Percentiles rank a stretch among this genome's conserved stretches.
Conservation (phyloP, 1,140 invertebrate species). For the Scylla paramamosain region DNA sequence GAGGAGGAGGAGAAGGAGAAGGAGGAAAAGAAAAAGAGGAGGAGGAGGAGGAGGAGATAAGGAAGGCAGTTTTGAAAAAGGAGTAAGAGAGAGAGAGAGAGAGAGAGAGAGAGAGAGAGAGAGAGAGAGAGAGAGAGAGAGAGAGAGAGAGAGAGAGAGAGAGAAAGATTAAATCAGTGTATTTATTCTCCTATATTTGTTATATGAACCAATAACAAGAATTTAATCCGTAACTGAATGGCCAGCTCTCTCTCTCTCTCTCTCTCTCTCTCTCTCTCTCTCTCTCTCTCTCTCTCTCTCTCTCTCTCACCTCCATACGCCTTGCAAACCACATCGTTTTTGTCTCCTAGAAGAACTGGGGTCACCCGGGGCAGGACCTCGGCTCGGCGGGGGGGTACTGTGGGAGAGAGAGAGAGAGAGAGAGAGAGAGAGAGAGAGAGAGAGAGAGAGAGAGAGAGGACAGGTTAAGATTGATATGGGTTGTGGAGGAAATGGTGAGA, state of each 20-base stretch:
- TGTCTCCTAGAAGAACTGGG: slow-evolving; percentile 48
- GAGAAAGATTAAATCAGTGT: not conserved
- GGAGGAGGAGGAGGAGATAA: not conserved
- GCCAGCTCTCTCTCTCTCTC: too few relatives aligned
- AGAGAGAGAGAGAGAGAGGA: slow-evolving; percentile 39
- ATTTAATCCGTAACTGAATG: too few relatives aligned
- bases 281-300: slow-evolving; percentile 31
- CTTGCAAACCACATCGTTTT: slow-evolving; percentile 62
- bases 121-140: not conserved
- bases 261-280: not conserved
- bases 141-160: not conserved
- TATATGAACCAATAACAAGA: too few relatives aligned
- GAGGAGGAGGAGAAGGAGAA: not conserved
- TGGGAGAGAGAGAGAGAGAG: slow-evolving; percentile 35
- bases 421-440: slow-evolving; percentile 41
- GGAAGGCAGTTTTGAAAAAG: not conserved
- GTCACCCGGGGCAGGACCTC: slow-evolving; percentile 29
- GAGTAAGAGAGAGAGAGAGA: not conserved
- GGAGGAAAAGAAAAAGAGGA: not conserved
- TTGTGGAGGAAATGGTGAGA: not conserved
- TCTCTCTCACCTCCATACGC: slow-evolving; percentile 50
- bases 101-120: not conserved
- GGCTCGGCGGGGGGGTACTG: slow-evolving; percentile 46
- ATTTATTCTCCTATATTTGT: too few relatives aligned
- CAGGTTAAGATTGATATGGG: not conserved